Evolutionary conservation across 2,113 vertebrate species (phyloP), one percentile per base, ranked within the genome.

Genomic region (Diphyllodes magnificus): DNA sequence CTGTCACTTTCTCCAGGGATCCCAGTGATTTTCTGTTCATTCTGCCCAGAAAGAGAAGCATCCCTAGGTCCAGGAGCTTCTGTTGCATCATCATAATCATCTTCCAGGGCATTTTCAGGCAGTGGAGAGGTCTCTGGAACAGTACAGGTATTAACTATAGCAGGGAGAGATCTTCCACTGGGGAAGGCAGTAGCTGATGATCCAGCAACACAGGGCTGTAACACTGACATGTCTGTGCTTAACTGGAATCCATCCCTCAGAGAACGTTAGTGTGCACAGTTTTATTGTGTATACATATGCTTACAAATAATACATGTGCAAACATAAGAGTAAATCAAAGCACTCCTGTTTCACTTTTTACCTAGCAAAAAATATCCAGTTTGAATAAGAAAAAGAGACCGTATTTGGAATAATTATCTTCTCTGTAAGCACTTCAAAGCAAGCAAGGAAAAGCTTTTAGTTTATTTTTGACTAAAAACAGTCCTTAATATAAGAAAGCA

Each of bases 71-170:
- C 76, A 86, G 82, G 35, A 81, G 10, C 64, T 81, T 90, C 90
- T 92, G 59, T 54, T 0, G 1, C 95, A 63, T 96, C 94, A 51
- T 97, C 96, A 69, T 97, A 97, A n/a, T 22, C 40, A 30, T 86
- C 54, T 90, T 94, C 88, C 33, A 70, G 63, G 66, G 42, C 7
- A 47, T 80, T 92, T 94, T 56, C 88, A 83, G 94, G 42, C 33
- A 73, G 30, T n/a, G 27, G 25, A 77, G 39, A 39, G 42, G 39
- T 22, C 27, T 88, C 95, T 96, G 82, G 13, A 95, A 93, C 15
- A 77, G 39, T 25, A 66, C 13, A 69, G 37, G 2, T 53, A 50
- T 90, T 85, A 80, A 76, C 3, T 57, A 1, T 47, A 53, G 60
- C 1, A 47, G 21, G 31, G 40, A 85, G 30, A 88, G 14, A 15